Evolutionary conservation across 2,113 vertebrate species (phyloP), one percentile per base, ranked within the genome.

Genomic region (Microcebus jonahi): DNA sequence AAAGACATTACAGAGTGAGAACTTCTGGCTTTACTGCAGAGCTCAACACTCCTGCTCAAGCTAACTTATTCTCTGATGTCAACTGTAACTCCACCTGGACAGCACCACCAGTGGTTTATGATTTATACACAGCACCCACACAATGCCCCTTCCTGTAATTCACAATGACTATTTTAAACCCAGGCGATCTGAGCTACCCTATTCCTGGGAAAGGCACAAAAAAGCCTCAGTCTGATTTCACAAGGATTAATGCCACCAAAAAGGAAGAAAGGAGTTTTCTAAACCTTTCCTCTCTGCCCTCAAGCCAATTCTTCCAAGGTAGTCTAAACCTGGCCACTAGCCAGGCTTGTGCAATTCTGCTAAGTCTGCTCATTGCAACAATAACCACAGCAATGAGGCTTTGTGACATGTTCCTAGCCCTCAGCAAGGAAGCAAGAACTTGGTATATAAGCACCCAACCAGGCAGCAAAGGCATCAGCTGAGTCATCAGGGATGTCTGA

Each of bases 221-320:
- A 94, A 75, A 92, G 65, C 25, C 92, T 97, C 95, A 96, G 88
- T 95, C 96, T 97, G 97, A 87, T 96, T 98, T 98, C 96, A 96
- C 81, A 92, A 96, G 87, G 90, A 94, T 96, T 86, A 88, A 77
- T 8, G 12, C 45, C 73, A 79, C 57, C 92, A 77, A 95, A 92
- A 81, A 97, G 96, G 91, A 97, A 93, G 89, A 98, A 97, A 97
- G 93, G 68, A n/a, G 27, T 57, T 79, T 65, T 67, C 50, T n/a
- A 87, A 87, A 96, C 12, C n/a, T 89, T 63, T 67, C 29, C 25
- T 91, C 23, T 94, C 36, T 67, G 59, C 70, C 82, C 65, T 81
- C 39, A 75, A 94, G 53, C 53, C 67, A 89, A 7, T 61, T 95
- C 86, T 93, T 96, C 73, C 50, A 59, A 59, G 34, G 50, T 8